Evolutionary conservation across 1,140 invertebrate genomes (phyloP), one percentile per base, ranked within the genome.

Genomic region (Musca domestica): DNA sequence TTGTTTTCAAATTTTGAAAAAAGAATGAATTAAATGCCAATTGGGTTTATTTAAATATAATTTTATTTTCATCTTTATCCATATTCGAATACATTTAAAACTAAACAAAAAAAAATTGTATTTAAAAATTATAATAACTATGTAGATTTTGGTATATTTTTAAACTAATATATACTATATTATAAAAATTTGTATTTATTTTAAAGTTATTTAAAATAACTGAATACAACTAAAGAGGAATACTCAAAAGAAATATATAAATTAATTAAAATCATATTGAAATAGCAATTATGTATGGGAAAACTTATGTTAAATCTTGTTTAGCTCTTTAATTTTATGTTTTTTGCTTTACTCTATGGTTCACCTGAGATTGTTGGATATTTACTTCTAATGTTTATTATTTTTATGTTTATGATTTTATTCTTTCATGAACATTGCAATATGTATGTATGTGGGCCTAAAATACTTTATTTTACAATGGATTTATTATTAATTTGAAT

Each of bases 141-240:
- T 46, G 12, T n/a, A 10, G n/a, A n/a, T n/a, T 46, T 30, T 30
- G 25, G 25, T 63, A 46, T 34, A 63, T 30, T 34, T 3, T 52
- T 52, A 10, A 22, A 23, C 10, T 23, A 52, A 52, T 3, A 23
- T 14, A 56, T 12, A 15, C 6, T 12, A 17, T n/a, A n/a, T n/a
- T n/a, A n/a, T n/a, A n/a, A n/a, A n/a, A 17, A 4, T 51, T 17
- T 52, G 2, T 52, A 52, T 23, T 52, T 46, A 48, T 64, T 64
- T 64, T n/a, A 64, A 6, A 64, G 61, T 64, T 64, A 64, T 64
- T 64, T 64, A 46, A 64, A 64, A 64, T 64, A 64, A 64, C 61
- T 64, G 34, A 64, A 52, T 22, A 52, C 6, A 52, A 12, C 19
- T 15, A 52, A 22, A 12, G 17, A 23, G 2, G 23, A 22, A 22